Evolutionary conservation across 1,140 invertebrate species (phyloP).

Genomic region (Drosophila aff.): DNA sequence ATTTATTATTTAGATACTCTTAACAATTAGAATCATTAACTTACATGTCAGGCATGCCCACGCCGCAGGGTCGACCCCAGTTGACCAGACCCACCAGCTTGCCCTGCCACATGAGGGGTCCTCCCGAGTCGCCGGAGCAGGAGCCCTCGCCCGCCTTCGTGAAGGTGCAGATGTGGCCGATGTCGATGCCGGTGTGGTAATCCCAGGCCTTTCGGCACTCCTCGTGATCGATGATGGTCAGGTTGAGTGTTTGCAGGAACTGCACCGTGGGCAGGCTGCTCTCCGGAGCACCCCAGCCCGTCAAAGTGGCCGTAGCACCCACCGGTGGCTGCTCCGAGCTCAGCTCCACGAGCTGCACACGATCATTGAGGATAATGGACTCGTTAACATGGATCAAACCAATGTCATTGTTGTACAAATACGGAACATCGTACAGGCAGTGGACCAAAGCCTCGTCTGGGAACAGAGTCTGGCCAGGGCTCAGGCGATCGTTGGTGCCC

Average conservation of each 20-base stretch:
- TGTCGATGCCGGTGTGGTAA: constrained; percentile 43
- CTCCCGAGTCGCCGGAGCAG: constrained; percentile 87
- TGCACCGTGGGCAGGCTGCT: constrained; percentile 42
- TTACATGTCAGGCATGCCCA: constrained; percentile 86
- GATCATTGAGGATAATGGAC: constrained; percentile 85
- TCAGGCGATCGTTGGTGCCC: constrained; percentile 64
- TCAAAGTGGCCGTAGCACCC: constrained; percentile 82
- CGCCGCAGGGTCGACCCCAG: constrained; percentile 86
- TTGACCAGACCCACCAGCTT: constrained; percentile 86
- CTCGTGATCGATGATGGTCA: constrained; percentile 58
- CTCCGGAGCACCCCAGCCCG: constrained; percentile 72
- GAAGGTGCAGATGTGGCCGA: constrained; percentile 87
- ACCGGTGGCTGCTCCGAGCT: constrained; percentile 44
- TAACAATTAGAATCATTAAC: neutral
- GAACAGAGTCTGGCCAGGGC: constrained; percentile 53
- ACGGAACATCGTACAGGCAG: constrained; percentile 72
- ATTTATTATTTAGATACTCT: fast-evolving
- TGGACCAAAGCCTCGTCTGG: constrained; percentile 54
- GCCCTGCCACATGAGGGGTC: constrained; percentile 85
- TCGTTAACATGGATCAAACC: constrained; percentile 85
- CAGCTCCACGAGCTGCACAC: constrained; percentile 81
- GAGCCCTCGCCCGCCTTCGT: constrained; percentile 86
- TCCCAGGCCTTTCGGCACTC: constrained; percentile 55
- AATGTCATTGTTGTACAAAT: constrained; percentile 85
- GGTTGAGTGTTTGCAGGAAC: constrained; percentile 59